Percentiles rank a stretch among this genome's conserved stretches.
Evolutionary conservation across 1,140 invertebrate genomes (phyloP).

Genomic region (Chironomus striatipennis): DNA sequence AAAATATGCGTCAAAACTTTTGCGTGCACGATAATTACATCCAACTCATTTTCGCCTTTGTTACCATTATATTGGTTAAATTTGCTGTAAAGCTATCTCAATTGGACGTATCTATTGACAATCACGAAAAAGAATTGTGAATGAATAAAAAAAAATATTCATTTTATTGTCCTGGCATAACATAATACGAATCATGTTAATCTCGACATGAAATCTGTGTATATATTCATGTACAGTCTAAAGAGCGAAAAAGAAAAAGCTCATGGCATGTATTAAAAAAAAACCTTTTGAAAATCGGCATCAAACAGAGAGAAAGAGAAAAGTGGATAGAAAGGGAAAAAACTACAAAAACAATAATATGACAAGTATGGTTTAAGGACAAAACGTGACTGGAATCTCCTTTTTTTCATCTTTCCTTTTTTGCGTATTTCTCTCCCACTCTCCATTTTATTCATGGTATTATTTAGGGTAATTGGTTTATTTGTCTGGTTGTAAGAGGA

Average conservation of each 20-base stretch:
- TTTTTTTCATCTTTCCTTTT: neutral
- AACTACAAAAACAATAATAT: constrained; percentile 9
- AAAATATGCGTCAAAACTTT: too few relatives aligned
- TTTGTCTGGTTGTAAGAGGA: neutral
- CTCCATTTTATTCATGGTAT: neutral
- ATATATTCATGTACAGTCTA: neutral
- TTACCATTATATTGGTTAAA: too few relatives aligned
- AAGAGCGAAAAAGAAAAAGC: constrained; percentile 2
- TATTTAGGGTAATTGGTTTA: neutral
- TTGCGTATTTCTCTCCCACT: too few relatives aligned
- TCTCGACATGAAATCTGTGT: constrained; percentile 5
- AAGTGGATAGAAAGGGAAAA: neutral
- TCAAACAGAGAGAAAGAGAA: neutral
- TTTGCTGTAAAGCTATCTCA: too few relatives aligned
- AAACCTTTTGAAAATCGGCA: neutral
- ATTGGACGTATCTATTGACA: neutral
- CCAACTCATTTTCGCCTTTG: too few relatives aligned
- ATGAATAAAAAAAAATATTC: neutral
- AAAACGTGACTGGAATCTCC: constrained; percentile 9
- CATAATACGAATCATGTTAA: neutral
- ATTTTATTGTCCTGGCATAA: neutral
- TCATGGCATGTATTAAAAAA: neutral
- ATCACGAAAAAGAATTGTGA: neutral
- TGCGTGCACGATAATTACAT: too few relatives aligned
- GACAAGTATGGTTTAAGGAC: constrained; percentile 17